A percentile compares a stretch with the other conserved stretches of the same genome.
These are phyloP conservation scores for Rotaria sp. DNA, from an alignment of 2,888 invertebrate species.

Conservation along the genomic window DNA sequence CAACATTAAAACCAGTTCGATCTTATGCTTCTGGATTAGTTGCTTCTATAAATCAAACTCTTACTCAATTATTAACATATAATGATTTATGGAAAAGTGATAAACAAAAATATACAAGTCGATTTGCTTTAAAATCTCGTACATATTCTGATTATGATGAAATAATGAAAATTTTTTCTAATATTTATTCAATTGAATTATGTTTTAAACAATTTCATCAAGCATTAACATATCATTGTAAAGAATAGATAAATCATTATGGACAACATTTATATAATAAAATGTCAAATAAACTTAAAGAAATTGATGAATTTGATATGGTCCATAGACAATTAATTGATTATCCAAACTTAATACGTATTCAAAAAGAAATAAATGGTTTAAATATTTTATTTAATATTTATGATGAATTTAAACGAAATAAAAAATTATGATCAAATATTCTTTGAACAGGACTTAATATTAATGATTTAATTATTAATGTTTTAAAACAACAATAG, in stretches of 20 bases:
- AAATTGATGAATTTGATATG: conserved; percentile 56
- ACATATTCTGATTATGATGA: background rate
- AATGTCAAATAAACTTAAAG: background rate
- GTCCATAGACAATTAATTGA: conserved; percentile 76
- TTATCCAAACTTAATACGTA: conserved; percentile 65
- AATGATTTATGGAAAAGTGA: conserved; percentile 6
- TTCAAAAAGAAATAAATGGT: conserved; percentile 57
- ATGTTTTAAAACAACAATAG: conserved; percentile 63
- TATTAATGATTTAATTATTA: conserved; percentile 72
- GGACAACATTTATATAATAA: background rate
- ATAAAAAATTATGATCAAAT: conserved; percentile 73
- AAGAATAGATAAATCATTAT: background rate
- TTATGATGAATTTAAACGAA: conserved; percentile 69
- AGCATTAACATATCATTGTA: background rate
- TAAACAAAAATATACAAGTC: background rate
- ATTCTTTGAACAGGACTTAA: conserved; percentile 80
- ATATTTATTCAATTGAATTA: conserved; percentile 9
- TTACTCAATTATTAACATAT: background rate
- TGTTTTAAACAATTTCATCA: conserved; percentile 21
- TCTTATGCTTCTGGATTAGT: background rate
- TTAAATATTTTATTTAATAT: conserved; percentile 70
- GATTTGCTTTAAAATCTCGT: background rate
- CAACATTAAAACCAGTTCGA: background rate
- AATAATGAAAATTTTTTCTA: background rate
- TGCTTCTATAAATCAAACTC: background rate